A percentile compares a stretch with the other conserved stretches of the same genome.
phyloP scores from a whole-genome alignment of 1,140 invertebrate genomes.

The Caerostris darwini region DNA sequence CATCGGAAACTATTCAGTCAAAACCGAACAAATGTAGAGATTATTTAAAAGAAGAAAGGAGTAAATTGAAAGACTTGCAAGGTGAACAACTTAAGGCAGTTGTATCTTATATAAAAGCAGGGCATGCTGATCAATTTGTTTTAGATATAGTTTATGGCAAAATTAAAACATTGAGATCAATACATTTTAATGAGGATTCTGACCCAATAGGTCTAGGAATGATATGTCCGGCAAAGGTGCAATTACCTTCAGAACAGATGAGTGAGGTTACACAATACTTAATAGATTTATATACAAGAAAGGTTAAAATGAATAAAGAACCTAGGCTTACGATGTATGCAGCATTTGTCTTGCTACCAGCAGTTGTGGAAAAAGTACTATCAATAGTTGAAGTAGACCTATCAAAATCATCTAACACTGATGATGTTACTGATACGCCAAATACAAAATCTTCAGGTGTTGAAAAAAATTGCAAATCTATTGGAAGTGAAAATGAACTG shows the following conservation, averaged over 20 bases:
- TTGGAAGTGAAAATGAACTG: no score
- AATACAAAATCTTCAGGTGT: neutral
- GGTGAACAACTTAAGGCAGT: neutral
- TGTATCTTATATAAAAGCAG: slow-evolving; percentile 5
- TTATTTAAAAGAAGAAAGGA: neutral
- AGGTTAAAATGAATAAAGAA: neutral
- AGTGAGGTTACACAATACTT: neutral
- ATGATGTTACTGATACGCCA: neutral
- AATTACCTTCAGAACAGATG: neutral
- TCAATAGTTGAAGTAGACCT: neutral
- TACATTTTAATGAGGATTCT: neutral
- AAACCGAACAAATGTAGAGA: no score
- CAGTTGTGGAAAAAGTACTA: slow-evolving; percentile 1
- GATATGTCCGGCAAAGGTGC: no score
- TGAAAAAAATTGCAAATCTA: neutral
- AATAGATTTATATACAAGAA: neutral
- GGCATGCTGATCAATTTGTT: slow-evolving; percentile 28
- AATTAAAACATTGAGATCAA: neutral
- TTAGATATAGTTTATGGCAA: neutral
- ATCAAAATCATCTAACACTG: neutral
- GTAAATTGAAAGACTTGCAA: no score
- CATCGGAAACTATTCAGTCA: neutral
- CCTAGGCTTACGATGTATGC: neutral
- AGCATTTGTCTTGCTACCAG: slow-evolving; percentile 37
- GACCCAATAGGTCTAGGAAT: neutral